Conservation (phyloP, 2,797 vertebrate genomes). For the Octomys mimax region DNA sequence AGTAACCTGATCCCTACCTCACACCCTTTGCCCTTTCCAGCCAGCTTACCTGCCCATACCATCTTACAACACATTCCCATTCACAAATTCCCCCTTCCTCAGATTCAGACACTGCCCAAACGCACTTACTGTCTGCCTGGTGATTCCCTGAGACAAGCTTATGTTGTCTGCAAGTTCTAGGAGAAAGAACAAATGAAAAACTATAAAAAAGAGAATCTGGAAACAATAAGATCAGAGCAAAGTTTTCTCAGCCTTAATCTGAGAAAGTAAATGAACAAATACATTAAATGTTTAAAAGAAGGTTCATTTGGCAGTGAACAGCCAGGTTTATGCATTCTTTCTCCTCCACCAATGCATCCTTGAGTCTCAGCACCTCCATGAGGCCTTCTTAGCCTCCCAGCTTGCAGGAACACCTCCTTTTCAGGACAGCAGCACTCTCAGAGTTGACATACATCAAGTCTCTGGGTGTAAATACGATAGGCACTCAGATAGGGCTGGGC, state of each 20-base stretch:
- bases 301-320: not conserved
- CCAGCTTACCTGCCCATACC: not conserved
- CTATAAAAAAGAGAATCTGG: not conserved
- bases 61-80: not conserved
- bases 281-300: not conserved
- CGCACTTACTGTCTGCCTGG: not conserved
- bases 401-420: not conserved
- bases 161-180: not conserved
- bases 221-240: not conserved
- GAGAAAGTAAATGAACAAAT: conserved; percentile 31
- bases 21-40: not conserved
- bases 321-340: not conserved
- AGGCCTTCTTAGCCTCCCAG: not conserved
- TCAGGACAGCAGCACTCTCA: not conserved
- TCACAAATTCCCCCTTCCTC: not conserved
- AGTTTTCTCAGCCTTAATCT: not conserved
- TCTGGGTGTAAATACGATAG: not conserved
- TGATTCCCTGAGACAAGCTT: conserved; percentile 26
- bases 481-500: not conserved
- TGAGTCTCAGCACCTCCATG: not conserved
- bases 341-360: not conserved
- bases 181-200: conserved; percentile 22
- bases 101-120: not conserved
- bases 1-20: not conserved
- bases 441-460: not conserved